Evolutionary conservation across 2,797 vertebrate genomes (phyloP).

Genomic region (Columba guinea): DNA sequence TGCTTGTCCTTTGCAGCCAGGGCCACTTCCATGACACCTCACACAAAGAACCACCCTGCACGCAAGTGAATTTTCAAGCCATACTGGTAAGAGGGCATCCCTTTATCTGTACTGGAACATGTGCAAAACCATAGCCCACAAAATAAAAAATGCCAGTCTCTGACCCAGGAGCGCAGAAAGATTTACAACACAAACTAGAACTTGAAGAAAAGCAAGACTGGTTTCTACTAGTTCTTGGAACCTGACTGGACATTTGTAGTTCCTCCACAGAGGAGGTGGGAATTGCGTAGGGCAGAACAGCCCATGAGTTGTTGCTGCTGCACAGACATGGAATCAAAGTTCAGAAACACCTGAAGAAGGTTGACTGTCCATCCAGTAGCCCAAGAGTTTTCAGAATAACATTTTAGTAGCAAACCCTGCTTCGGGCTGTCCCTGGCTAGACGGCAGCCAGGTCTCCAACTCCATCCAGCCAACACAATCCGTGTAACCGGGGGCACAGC

Average conservation of each 20-base stretch:
- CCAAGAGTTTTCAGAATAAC: not conserved
- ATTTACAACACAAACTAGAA: not conserved
- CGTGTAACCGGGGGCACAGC: not conserved
- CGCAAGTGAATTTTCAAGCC: not conserved
- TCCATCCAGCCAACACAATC: not conserved
- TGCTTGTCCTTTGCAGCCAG: not conserved
- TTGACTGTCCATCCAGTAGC: not conserved
- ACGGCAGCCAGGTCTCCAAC: not conserved
- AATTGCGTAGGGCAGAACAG: not conserved
- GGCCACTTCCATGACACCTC: not conserved
- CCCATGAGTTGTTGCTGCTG: not conserved
- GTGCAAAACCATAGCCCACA: not conserved
- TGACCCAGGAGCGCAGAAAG: not conserved
- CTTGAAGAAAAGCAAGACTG: not conserved
- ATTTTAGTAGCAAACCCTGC: not conserved
- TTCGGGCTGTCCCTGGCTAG: not conserved
- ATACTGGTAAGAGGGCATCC: not conserved
- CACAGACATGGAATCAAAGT: not conserved
- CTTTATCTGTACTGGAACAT: not conserved
- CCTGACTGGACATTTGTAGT: not conserved
- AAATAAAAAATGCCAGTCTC: not conserved
- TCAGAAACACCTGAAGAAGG: not conserved
- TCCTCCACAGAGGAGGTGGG: not conserved
- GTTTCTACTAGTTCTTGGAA: not conserved
- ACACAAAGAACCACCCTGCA: not conserved